A percentile compares a stretch with the other conserved stretches of the same genome.
Evolutionary conservation across 2,113 vertebrate genomes (phyloP).

Genomic region (Oryctolagus cuniculus): mOryCun1.1 NC_091436.1:157998001-157998500

Average conservation of each 20-base stretch:
- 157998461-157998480: neutral
- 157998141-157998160: neutral
- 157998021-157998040: neutral
- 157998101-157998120: neutral
- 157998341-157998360: neutral
- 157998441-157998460: neutral
- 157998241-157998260: neutral
- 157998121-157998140: neutral
- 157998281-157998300: neutral
- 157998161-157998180: neutral
- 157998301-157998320: neutral
- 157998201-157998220: neutral
- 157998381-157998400: neutral
- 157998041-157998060: neutral
- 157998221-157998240: neutral
- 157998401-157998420: neutral
- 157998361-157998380: neutral
- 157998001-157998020: neutral
- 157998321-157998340: neutral
- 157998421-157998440: neutral
- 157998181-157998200: neutral
- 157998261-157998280: neutral
- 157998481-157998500: neutral
- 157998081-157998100: neutral
- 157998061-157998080: neutral